phyloP scores from a whole-genome alignment of 2,888 invertebrate genomes.

The Elgonia sp. region DNA sequence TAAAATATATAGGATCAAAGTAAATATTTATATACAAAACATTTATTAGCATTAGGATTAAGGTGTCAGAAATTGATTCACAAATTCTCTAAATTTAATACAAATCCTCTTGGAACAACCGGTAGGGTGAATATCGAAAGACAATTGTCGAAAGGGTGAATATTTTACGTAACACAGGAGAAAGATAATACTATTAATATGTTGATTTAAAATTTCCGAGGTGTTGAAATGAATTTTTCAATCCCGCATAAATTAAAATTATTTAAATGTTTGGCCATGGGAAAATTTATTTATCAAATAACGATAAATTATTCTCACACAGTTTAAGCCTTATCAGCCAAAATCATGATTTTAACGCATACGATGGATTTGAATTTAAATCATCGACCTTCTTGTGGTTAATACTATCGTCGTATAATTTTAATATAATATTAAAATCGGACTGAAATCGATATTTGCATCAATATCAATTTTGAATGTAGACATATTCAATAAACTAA shows the following conservation, averaged over 20 bases:
- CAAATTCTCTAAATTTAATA: conserved; percentile 41
- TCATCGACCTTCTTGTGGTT: too few species aligned
- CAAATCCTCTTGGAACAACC: conserved; percentile 27
- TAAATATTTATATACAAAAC: conserved; percentile 10
- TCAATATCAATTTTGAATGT: conserved; percentile 33
- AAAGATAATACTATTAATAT: conserved; percentile 50
- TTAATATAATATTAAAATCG: not conserved
- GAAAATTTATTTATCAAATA: too few species aligned
- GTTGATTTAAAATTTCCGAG: conserved; percentile 8
- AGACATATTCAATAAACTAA: conserved; percentile 21
- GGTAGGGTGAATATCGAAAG: conserved; percentile 37
- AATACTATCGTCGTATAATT: too few species aligned
- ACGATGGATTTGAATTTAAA: too few species aligned
- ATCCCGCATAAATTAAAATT: conserved; percentile 18
- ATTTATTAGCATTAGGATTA: conserved; percentile 15
- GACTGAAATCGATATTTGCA: conserved; percentile 7
- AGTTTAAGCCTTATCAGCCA: too few species aligned
- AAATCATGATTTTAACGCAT: too few species aligned
- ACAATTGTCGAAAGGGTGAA: conserved; percentile 41
- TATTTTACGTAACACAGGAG: conserved; percentile 20
- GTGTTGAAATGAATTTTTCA: not conserved
- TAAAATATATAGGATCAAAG: too few species aligned
- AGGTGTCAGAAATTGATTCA: conserved; percentile 18
- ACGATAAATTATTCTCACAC: too few species aligned
- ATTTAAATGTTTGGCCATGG: not conserved